phyloP scores from a whole-genome alignment of 1,140 invertebrate species.

The Drosophila punjabiensis region DNA sequence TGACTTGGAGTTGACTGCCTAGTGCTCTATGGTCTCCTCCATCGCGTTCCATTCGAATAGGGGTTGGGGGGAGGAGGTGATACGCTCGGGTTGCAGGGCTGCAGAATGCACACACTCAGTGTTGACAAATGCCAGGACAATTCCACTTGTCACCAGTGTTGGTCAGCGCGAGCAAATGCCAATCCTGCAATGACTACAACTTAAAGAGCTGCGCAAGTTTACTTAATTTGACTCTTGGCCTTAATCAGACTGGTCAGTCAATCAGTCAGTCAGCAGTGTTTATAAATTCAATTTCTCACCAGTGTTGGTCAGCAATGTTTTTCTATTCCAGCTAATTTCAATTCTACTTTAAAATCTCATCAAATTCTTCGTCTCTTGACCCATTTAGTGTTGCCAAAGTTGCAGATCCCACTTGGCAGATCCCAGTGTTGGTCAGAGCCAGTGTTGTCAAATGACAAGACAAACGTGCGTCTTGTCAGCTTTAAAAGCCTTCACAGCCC shows the following conservation, averaged over 20 bases:
- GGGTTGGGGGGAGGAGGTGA: background rate
- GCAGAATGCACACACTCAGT: slow-evolving; percentile 25
- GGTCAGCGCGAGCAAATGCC: slow-evolving; percentile 1
- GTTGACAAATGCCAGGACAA: slow-evolving; percentile 27
- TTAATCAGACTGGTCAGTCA: background rate
- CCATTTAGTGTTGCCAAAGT: slow-evolving; percentile 13
- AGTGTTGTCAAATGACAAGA: slow-evolving; percentile 7
- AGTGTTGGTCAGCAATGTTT: slow-evolving; percentile 1
- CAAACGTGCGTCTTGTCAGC: background rate
- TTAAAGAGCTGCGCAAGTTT: background rate
- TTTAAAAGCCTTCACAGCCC: slow-evolving; percentile 9
- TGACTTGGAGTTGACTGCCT: slow-evolving; percentile 34
- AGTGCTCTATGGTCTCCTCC: slow-evolving; percentile 1
- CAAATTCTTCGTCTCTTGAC: background rate
- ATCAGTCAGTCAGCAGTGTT: too few relatives aligned
- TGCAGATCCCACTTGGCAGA: background rate
- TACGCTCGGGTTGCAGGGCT: background rate
- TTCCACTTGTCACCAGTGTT: slow-evolving; percentile 12
- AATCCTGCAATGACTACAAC: background rate
- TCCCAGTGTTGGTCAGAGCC: background rate
- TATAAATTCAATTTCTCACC: background rate
- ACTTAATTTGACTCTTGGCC: background rate
- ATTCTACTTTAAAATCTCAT: background rate
- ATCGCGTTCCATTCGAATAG: slow-evolving; percentile 1
- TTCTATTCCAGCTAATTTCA: background rate